Percentiles rank a stretch among this genome's conserved stretches.
phyloP scores from a whole-genome alignment of 2,113 vertebrate species.

The Ciconia stormi region DNA sequence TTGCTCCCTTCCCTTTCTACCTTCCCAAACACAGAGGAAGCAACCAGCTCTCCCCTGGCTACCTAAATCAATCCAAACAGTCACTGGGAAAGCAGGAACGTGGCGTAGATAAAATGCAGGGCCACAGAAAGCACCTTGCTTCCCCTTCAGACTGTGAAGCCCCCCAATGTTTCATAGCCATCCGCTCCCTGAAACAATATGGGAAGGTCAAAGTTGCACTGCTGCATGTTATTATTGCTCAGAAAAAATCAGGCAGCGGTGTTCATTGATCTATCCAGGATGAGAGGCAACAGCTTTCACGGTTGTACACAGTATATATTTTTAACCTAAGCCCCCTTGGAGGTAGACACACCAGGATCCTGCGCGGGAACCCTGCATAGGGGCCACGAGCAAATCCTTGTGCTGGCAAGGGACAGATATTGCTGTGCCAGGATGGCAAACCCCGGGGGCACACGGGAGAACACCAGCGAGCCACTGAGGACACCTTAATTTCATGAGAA shows the following conservation, averaged over 20 bases:
- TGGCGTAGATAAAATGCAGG: neutral
- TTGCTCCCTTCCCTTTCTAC: neutral
- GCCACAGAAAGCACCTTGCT: neutral
- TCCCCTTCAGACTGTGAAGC: neutral
- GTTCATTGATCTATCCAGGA: neutral
- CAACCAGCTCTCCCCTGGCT: neutral
- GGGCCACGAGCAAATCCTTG: neutral
- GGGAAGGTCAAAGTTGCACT: neutral
- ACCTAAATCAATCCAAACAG: neutral
- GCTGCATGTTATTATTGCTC: neutral
- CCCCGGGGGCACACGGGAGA: accelerated
- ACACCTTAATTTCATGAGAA: neutral
- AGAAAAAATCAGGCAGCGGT: neutral
- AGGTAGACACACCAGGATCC: neutral
- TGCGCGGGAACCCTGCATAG: accelerated
- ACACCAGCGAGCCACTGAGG: neutral
- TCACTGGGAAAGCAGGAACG: neutral
- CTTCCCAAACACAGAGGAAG: neutral
- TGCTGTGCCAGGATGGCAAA: accelerated
- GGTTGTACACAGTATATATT: neutral
- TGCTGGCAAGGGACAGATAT: neutral
- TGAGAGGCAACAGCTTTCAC: neutral
- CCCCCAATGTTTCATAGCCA: neutral
- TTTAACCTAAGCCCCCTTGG: neutral
- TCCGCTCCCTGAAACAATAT: neutral